Evolutionary conservation across 2,113 vertebrate species (phyloP), one percentile per base, ranked within the genome.

Genomic region (Otocyon megalotis): DNA sequence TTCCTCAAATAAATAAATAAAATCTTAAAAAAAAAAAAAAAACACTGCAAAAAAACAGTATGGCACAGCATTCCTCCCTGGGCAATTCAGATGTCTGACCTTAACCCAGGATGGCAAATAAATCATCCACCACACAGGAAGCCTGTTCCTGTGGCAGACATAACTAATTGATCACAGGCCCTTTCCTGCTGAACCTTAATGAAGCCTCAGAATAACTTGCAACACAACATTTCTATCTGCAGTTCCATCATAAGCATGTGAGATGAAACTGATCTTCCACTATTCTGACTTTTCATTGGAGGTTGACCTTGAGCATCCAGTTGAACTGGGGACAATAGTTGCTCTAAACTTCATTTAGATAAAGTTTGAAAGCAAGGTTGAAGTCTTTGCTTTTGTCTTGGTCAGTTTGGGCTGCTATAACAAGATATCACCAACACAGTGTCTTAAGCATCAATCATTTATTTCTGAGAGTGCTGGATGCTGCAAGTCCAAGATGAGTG

Each of bases 311-410:
- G 83, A 82, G 26, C 20, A 3, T 87, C 86, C 37, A 53, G 22
- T 53, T 62, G 63, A 91, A 50, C 26, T 95, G 35, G 81, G 16
- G 58, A 35, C 28, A 63, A 14, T 3, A 92, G 74, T 56, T 65
- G 11, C 62, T 95, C 26, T 86, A 92, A 97, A 87, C 60, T 90
- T 96, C 53, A 87, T 80, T 87, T 86, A 63, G 35, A 60, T 88
- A 92, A 88, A 71, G n/a, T 74, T 74, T 83, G 63, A 74, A 95
- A 87, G 62, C n/a, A 71, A 83, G 26, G 24, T 60, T 80, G 63
- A 62, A 90, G 30, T 54, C 48, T 90, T 88, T 86, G 65, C 35
- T 81, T 72, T 92, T 56, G 48, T 74, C 62, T 56, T 62, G 48
- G 80, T 24, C 54, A 32, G 4, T 89, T 26, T 32, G 22, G n/a